Base-by-base conservation (phyloP, 2,797 vertebrate genomes). In the Pangasius djambal region DNA sequence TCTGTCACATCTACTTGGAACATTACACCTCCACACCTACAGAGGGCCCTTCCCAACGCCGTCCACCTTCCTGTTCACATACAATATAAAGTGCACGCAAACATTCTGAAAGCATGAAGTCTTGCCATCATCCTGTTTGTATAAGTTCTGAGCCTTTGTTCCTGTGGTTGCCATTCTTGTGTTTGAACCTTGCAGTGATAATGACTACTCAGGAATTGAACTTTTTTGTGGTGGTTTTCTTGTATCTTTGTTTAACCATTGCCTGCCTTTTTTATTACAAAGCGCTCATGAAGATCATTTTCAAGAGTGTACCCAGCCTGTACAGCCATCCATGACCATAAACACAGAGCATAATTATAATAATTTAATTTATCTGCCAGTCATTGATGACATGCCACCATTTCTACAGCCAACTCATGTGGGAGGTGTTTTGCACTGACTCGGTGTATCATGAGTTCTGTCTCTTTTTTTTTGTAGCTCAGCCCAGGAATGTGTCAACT, bases 371-470 rank as follows among this genome's bases (percentile, higher is more conserved):
- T 52, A 86, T 78, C 83, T 88, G 74, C 74, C 74, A 34, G 8
- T 81, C 34, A 59, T 77, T 86, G 63, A 85, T 85, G 72, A 44
- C 83, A 79, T 69, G 88, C 74, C 75, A 55, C 83, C 20, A 12
- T 78, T 70, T 78, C 74, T 55, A 7, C 57, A 85, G 48, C 74
- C 88, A 89, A 69, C 74, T 70, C 34, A 79, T 72, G 88, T 81
- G 75, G 83, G 88, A 89, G 83, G 83, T 79, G 88, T 79, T 86
- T 79, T 70, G 75, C 61, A 79, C 22, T 79, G 75, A 85, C 61
- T 85, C n/a, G 10, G 81, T 81, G 88, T 70, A 63, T 89, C 88
- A 86, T 70, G 83, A 86, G 34, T 81, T 78, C 61, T 86, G 25
- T 86, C 83, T 69, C 85, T 75, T 75, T 16, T 65, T 34, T 88